Evolutionary conservation across 2,113 vertebrate genomes (phyloP), one percentile per base, ranked within the genome.

Genomic region (Trogon surrucura): DNA sequence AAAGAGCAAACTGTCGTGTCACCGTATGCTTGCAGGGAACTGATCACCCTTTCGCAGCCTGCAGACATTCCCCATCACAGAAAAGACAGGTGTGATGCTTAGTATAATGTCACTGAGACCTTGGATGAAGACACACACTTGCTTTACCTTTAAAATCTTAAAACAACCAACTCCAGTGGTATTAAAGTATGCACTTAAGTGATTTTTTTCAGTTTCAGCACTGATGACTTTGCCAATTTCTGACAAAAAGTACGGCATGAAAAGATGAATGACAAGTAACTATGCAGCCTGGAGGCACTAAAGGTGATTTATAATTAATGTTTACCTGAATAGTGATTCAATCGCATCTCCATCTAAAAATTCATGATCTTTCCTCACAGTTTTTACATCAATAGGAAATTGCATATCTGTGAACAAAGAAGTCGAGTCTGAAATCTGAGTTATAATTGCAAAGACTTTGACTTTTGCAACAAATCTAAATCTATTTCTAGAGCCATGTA

Each of bases 311-410:
- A 87, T 26, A 56, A 34, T 61, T 34, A 84, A 71, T 5, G 16
- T 80, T 96, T 98, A 98, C 98, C 98, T 98, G 98, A 98, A 98
- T 3, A 98, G 96, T 23, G 98, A 98, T 66, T 98, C 98, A 67
- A 98, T 97, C 0, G 96, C 97, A 95, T 98, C 98, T 65, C 94
- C 93, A 95, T 98, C 98, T 97, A 98, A 97, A 95, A 98, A 98
- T n/a, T 97, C 97, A 74, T 98, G 98, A 82, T 98, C 98, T 87
- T 95, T 97, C 91, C 96, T 98, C 79, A 97, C 98, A 79, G 97
- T 97, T 89, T 98, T 97, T 70, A 97, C 95, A 80, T 98, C 97
- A 94, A 98, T 96, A 50, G 98, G 98, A 93, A 98, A 98, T 90
- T 97, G 97, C 94, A 97, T 97, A 83, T 98, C 98, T 98, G 92